Percentiles rank a stretch among this genome's conserved stretches.
phyloP scores from a whole-genome alignment of 1,140 invertebrate species.

The Panonychus citri region DNA sequence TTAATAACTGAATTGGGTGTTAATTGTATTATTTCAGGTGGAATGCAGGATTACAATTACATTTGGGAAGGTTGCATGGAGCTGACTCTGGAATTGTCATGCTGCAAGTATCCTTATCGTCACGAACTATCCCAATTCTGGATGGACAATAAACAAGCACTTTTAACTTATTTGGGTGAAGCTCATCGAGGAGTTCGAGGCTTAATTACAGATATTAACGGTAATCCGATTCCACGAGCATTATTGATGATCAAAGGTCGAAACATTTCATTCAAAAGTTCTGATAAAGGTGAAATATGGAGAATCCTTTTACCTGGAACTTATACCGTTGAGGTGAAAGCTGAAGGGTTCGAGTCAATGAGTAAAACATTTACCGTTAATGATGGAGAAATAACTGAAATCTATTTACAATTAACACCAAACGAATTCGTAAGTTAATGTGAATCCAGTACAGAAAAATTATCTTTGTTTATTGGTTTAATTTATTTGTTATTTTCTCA shows the following conservation, averaged over 20 bases:
- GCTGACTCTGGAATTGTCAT: constrained; percentile 85
- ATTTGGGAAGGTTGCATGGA: constrained; percentile 95
- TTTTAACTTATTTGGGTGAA: constrained; percentile 64
- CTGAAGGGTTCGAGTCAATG: constrained; percentile 5
- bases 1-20: too few species aligned
- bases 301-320: constrained; percentile 54
- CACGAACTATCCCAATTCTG: constrained; percentile 68
- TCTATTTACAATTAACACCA: background rate
- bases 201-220: constrained; percentile 54
- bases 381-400: background rate
- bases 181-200: constrained; percentile 49
- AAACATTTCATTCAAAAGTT: constrained; percentile 68
- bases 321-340: constrained; percentile 50
- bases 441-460: too few species aligned
- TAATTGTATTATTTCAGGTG: constrained; percentile 12
- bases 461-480: too few species aligned
- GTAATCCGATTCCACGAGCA: constrained; percentile 57
- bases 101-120: constrained; percentile 77
- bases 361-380: constrained; percentile 8
- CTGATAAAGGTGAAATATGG: constrained; percentile 82
- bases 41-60: constrained; percentile 82
- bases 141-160: constrained; percentile 72
- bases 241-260: constrained; percentile 56
- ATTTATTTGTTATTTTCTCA: too few species aligned
- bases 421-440: background rate